Conservation (phyloP, 1,140 invertebrate species). For the Drosophila asahinai region DNA sequence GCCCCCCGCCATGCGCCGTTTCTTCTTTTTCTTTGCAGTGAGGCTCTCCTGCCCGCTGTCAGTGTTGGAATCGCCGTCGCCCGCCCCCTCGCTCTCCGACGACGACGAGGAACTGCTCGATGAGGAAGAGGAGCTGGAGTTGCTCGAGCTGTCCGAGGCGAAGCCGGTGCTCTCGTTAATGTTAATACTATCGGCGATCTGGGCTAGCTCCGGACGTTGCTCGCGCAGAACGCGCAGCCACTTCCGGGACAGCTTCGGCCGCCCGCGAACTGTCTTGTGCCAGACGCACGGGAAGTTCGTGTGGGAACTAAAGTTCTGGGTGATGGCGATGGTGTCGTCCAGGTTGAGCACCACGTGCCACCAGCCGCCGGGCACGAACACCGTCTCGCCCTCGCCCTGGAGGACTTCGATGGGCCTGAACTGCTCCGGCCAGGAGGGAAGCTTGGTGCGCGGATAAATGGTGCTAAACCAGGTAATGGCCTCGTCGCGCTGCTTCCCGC, state of each 20-base stretch:
- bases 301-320: constrained; percentile 98
- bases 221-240: constrained; percentile 91
- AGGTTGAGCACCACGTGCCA: constrained; percentile 99
- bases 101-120: constrained; percentile 89
- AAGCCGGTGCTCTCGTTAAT: constrained; percentile 94
- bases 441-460: constrained; percentile 97
- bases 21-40: constrained; percentile 94
- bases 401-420: constrained; percentile 97
- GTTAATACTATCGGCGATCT: constrained; percentile 94
- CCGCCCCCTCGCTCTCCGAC: constrained; percentile 86
- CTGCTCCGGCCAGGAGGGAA: constrained; percentile 95
- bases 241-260: constrained; percentile 96
- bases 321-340: constrained; percentile 98
- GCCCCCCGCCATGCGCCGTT: constrained; percentile 86
- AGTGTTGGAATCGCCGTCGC: constrained; percentile 84
- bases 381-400: constrained; percentile 98
- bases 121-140: constrained; percentile 94
- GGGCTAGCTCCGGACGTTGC: constrained; percentile 93
- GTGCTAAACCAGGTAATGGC: constrained; percentile 99
- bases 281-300: constrained; percentile 99
- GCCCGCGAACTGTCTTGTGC: constrained; percentile 98
- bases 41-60: constrained; percentile 95
- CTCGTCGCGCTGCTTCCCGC: constrained; percentile 98
- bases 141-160: constrained; percentile 97
- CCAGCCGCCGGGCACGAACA: constrained; percentile 99